Evolutionary conservation across 2,888 invertebrate genomes (phyloP), one percentile per base, ranked within the genome.

Genomic region (Cristatella mucedo): DNA sequence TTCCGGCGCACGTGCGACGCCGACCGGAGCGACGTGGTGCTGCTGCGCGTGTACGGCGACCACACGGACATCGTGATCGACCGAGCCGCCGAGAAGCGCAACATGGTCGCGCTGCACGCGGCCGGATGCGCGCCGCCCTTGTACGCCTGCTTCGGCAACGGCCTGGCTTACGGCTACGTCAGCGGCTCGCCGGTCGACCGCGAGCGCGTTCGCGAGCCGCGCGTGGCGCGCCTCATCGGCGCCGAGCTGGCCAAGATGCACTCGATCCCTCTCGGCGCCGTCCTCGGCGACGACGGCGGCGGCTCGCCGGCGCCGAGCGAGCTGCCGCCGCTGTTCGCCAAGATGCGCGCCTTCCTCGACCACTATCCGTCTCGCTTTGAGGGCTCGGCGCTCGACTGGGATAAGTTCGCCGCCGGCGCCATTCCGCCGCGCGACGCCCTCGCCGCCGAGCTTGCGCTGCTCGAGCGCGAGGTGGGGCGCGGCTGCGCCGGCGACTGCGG

Each of bases 11-110:
- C n/a, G n/a, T n/a, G n/a, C n/a, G n/a, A n/a, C n/a, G n/a, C n/a
- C n/a, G n/a, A n/a, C n/a, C n/a, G 34, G n/a, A 62, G 68, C 47
- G 77, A 82, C 55, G 77, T 81, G 55, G 74, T 91, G 2, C 73
- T 93, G 40, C 75, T 93, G 19, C 74, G 91, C 53, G 76, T 93
- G 45, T 91, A 89, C 71, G 93, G 93, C 21, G 76, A 80, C 53
- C 86, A 86, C 67, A 89, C 91, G 2, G 89, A 91, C 66, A 70
- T 83, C 50, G 74, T 93, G 46, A 87, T 93, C 57, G 84, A 93
- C 61, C 73, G 89, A 47, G 75, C 78, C 58, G 76, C 78, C 38
- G 89, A 91, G 43, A 44, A 50, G 21, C 41, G 41, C 4, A 55
- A 52, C 30, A 57, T 58, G 50, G 44, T 71, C 69, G 53, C 78